A percentile compares a stretch with the other conserved stretches of the same genome.
phyloP scores from a whole-genome alignment of 2,888 invertebrate genomes.

The Tuta absoluta region DNA sequence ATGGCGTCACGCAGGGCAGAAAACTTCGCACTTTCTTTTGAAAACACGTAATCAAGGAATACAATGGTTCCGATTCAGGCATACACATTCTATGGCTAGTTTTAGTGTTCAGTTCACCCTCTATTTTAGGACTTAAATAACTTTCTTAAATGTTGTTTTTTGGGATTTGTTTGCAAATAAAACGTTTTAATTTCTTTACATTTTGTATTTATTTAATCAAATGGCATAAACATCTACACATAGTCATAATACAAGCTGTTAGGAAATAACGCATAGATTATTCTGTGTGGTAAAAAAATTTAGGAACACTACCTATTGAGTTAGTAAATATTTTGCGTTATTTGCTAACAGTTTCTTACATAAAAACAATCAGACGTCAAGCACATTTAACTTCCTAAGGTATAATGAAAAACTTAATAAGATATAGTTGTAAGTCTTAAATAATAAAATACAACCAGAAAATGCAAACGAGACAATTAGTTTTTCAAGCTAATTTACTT shows the following conservation, averaged over 20 bases:
- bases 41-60: background rate
- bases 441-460: no score
- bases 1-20: background rate
- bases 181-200: background rate
- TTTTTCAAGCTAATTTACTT: no score
- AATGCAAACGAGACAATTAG: no score
- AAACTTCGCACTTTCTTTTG: background rate
- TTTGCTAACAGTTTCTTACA: no score
- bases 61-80: background rate
- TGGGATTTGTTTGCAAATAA: background rate
- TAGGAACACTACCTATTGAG: no score
- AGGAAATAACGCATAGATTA: background rate
- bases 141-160: background rate
- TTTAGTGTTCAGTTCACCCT: background rate
- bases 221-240: background rate
- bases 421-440: no score
- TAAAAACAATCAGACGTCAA: no score
- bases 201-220: background rate
- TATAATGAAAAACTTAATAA: no score
- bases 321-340: no score
- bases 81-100: background rate
- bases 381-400: no score
- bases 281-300: background rate
- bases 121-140: no score
- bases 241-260: background rate